Evolutionary conservation across 30 jellyfish, hydroid and myxozoan species (phyloP), one percentile per base, ranked within the genome.

Genomic region (Mastigias papua): DNA sequence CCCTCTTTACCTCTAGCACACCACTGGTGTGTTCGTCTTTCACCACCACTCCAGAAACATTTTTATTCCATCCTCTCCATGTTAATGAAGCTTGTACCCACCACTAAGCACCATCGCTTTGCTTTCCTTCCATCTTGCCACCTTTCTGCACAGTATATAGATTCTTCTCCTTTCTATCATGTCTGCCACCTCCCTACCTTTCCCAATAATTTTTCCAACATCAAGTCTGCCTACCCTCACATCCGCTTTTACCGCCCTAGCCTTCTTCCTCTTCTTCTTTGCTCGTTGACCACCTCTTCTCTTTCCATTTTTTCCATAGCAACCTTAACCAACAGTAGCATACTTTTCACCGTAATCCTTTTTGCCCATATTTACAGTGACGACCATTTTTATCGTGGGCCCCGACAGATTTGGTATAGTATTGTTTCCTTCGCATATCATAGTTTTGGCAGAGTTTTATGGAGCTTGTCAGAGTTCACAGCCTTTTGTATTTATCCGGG

Each of bases 181-280:
- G 17, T 57, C 69, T 57, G 69, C 69, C 7, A 57, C 30, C 27
- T 57, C 25, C 31, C 69, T 57, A 23, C 69, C 69, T 57, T 57
- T 57, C 69, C 69, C 69, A 57, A 19, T 57, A 3, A 57, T 57
- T 16, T 20, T 57, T 57, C 69, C 69, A 3, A 57, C 69, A 57
- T 57, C 17, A 16, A 57, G 23, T 57, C 23, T 19, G 27, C 69
- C 69, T 20, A 57, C 69, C 69, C 69, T 57, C 31, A 57, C 69
- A 57, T 3, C 31, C 69, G 23, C 31, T 57, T 20, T 8, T 20
- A 16, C 69, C 31, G 7, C 27, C 31, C 31, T 57, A 8, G 30
- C 31, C 69, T 23, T 57, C 69, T 57, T 23, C 69, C 23, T 57
- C 69, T 57, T 57, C 31, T 23, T 57, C 69, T 57, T 16, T 20